Conservation (phyloP, 2,797 vertebrate genomes). For the Merluccius polli region DNA sequence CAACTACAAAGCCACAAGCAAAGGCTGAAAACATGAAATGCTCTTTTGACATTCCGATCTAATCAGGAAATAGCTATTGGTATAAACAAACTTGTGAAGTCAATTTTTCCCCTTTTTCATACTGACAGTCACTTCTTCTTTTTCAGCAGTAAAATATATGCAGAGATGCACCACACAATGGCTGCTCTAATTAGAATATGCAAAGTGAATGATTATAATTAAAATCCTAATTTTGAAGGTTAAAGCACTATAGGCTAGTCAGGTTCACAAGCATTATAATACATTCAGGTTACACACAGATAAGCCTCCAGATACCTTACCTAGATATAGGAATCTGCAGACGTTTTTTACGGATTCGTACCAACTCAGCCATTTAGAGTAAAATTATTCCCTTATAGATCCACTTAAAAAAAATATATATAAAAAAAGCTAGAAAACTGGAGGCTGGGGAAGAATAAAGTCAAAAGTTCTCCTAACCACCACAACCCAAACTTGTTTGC, state of each 20-base stretch:
- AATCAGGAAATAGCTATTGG: not conserved
- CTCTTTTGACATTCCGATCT: not conserved
- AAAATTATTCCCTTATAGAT: conserved; percentile 40
- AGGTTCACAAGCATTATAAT: not conserved
- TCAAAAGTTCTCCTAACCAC: conserved; percentile 60
- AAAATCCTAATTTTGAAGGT: not conserved
- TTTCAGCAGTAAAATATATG: no score
- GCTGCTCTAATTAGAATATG: not conserved
- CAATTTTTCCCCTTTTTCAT: not conserved
- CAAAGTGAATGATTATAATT: not conserved
- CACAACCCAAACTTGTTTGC: conserved; percentile 66
- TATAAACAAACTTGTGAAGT: no score
- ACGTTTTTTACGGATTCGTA: conserved; percentile 76
- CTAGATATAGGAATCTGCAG: conserved; percentile 80
- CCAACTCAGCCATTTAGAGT: conserved; percentile 74
- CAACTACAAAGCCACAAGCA: not conserved
- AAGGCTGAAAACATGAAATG: not conserved
- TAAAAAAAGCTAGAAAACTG: conserved; percentile 20
- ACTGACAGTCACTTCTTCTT: not conserved
- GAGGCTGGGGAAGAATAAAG: conserved; percentile 30
- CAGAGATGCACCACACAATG: not conserved
- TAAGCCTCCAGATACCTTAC: conserved; percentile 60
- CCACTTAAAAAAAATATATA: conserved; percentile 34
- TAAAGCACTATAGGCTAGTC: not conserved
- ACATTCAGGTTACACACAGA: not conserved